These are phyloP conservation scores for Euplexia lucipara DNA, from an alignment of 2,888 invertebrate species.

Conservation along the genomic window DNA sequence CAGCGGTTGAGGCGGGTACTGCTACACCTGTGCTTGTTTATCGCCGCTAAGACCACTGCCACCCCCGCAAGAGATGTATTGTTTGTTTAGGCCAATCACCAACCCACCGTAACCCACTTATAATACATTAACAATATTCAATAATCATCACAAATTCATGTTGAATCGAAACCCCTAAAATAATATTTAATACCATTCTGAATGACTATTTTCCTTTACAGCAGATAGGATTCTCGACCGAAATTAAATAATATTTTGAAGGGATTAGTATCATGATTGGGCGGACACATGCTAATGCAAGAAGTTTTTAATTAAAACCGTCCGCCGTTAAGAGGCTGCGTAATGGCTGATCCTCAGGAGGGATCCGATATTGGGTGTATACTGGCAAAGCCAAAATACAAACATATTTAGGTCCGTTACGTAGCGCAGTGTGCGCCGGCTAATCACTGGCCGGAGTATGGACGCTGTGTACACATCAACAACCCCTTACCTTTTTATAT, in stretches of 20 bases:
- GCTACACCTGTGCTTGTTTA: conserved; percentile 87
- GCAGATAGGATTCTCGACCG: conserved; percentile 66
- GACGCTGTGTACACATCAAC: conserved; percentile 71
- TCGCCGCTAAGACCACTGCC: conserved; percentile 79
- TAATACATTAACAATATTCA: conserved; percentile 80
- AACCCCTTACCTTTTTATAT: conserved; percentile 72
- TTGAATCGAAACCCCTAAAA: conserved; percentile 38
- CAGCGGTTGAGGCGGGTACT: conserved; percentile 79
- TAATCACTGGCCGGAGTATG: conserved; percentile 85
- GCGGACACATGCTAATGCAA: conserved; percentile 89
- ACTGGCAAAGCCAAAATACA: conserved; percentile 87
- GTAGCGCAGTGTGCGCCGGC: conserved; percentile 82
- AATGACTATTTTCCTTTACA: conserved; percentile 56
- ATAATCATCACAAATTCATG: conserved; percentile 66
- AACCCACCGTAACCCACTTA: conserved; percentile 78
- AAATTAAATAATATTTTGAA: conserved; percentile 88
- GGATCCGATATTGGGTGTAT: conserved; percentile 88
- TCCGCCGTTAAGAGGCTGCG: conserved; percentile 89
- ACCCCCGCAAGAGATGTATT: conserved; percentile 71
- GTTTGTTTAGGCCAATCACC: conserved; percentile 83
- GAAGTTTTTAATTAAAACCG: conserved; percentile 91
- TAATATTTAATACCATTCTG: conserved; percentile 60
- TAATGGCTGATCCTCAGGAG: conserved; percentile 89
- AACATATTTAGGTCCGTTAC: conserved; percentile 90
- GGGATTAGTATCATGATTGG: conserved; percentile 86